Base-by-base conservation (phyloP, 2,113 vertebrate species). In the Peromyscus polionotus region DNA sequence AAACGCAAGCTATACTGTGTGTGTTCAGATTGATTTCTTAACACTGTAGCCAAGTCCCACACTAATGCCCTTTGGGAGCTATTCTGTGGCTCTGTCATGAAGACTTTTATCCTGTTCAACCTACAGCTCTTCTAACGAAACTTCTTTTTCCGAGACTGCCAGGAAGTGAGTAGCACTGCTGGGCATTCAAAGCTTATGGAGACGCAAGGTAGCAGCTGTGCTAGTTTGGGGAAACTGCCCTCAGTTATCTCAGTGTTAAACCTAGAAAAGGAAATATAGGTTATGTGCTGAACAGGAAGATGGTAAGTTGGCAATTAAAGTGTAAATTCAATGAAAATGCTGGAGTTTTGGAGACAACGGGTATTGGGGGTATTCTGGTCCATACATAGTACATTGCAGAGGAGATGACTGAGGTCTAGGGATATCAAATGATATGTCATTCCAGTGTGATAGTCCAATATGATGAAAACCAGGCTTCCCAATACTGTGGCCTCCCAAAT, bases 351-450 rank as follows among this genome's bases (percentile, higher is more conserved):
- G 65, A 92, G 70, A 45, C 8, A 8, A 36, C 76, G 4, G 12
- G 17, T 31, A 54, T 68, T 11, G 0, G 45, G 73, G 7, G 1
- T 57, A n/a, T 68, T 42, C 24, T 68, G 17, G 1, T 73, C 11
- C 3, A 1, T 63, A 79, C 5, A 48, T 7, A 1, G n/a, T 63
- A 0, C 4, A 1, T 88, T 57, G 57, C 9, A 16, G 10, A 70
- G 8, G 33, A 84, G 19, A 16, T 88, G 1, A 45, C 19, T 3
- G 12, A 63, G 83, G 12, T 68, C 13, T 13, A 45, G 45, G 31
- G 68, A 88, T 31, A 7, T 20, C 57, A 68, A 86, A n/a, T 28
- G 14, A 14, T 9, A n/a, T 42, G 48, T 3, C 19, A 31, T 68
- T 17, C 45, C 2, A 67, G 7, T 7, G 3, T 12, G 22, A 17